Conservation (phyloP, 2,888 invertebrate species). For the Marasmarcha lunaedactyla region DNA sequence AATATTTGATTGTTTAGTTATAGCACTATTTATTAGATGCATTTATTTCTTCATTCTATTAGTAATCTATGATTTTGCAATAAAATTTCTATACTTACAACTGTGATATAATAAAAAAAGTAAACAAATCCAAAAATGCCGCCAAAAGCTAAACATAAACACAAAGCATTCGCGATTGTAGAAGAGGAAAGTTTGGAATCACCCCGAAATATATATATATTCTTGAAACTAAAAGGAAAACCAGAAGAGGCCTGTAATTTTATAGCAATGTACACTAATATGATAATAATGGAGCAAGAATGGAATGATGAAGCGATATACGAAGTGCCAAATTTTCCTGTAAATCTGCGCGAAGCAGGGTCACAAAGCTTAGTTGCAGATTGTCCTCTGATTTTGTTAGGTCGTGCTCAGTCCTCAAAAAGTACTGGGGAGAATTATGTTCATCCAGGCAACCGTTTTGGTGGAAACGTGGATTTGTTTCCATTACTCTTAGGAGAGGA, state of each 20-base stretch:
- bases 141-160: conserved; percentile 2
- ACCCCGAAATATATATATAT: background rate
- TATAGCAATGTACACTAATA: too few species aligned
- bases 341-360: conserved; percentile 32
- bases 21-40: too few species aligned
- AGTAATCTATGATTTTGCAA: too few species aligned
- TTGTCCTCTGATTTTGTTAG: conserved; percentile 39
- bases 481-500: conserved; percentile 46
- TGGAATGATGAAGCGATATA: conserved; percentile 28
- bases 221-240: background rate
- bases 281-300: conserved; percentile 26
- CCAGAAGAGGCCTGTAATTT: too few species aligned
- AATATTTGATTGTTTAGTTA: too few species aligned
- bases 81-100: too few species aligned
- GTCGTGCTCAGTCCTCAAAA: conserved; percentile 33
- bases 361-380: conserved; percentile 28
- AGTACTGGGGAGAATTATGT: conserved; percentile 35
- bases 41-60: too few species aligned
- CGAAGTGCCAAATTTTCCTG: conserved; percentile 20
- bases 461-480: conserved; percentile 44
- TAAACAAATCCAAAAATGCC: too few species aligned
- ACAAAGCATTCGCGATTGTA: too few species aligned
- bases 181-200: too few species aligned
- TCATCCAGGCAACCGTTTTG: conserved; percentile 41
- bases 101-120: too few species aligned